Percentiles rank a stretch among this genome's conserved stretches.
phyloP scores from a whole-genome alignment of 37 sponge, comb jelly and placozoan species.

The Amphimedon queenslandica region DNA sequence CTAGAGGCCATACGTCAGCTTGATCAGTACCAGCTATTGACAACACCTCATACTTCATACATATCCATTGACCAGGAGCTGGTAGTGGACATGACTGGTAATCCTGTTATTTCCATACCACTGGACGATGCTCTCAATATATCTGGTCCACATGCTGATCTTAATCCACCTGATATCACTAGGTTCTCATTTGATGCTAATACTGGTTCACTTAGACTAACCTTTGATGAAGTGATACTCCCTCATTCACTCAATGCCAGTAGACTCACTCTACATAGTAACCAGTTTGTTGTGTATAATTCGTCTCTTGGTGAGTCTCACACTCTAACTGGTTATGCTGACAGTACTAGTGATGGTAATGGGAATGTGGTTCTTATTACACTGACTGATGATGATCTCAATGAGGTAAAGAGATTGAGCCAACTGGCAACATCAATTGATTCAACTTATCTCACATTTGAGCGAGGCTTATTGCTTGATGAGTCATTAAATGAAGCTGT shows the following conservation, averaged over 20 bases:
- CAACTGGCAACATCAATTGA: constrained; percentile 38
- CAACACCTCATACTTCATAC: constrained; percentile 56
- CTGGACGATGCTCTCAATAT: constrained; percentile 31
- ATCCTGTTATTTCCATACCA: constrained; percentile 38
- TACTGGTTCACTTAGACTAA: constrained; percentile 37
- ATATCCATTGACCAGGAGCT: constrained; percentile 28
- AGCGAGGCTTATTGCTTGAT: constrained; percentile 61
- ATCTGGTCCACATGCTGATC: constrained; percentile 59
- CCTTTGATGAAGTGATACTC: constrained; percentile 66
- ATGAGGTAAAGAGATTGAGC: constrained; percentile 57
- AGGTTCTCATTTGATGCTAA: constrained; percentile 55
- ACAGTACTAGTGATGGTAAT: constrained; percentile 1
- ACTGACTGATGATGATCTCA: constrained; percentile 59
- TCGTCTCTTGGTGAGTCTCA: constrained; percentile 33
- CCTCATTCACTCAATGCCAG: constrained; percentile 30
- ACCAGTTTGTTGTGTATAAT: constrained; percentile 16
- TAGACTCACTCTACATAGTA: constrained; percentile 54
- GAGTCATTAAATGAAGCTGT: constrained; percentile 71
- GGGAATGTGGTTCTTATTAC: constrained; percentile 27
- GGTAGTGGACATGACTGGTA: constrained; percentile 59
- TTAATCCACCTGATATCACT: constrained; percentile 63
- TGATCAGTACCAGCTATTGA: constrained; percentile 56
- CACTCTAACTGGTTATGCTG: constrained; percentile 40
- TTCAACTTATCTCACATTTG: constrained; percentile 60
- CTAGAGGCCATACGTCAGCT: constrained; percentile 59